Percentiles rank a stretch among this genome's conserved stretches.
phyloP scores from a whole-genome alignment of 2,888 invertebrate species.

The Resseliella maxima region DNA sequence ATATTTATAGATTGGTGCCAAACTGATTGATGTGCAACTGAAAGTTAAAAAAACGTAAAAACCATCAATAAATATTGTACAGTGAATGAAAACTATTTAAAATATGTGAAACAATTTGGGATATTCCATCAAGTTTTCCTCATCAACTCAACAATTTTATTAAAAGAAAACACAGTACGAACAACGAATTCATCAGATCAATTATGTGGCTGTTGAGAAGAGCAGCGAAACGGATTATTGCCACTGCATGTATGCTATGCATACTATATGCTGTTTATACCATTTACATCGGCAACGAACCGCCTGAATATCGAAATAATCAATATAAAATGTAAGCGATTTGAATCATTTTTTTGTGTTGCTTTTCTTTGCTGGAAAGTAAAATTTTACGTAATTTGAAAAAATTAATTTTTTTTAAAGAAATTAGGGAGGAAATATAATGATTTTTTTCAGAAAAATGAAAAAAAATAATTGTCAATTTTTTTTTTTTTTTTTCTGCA shows the following conservation, averaged over 20 bases:
- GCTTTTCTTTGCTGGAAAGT: too few species aligned
- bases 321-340: constrained; percentile 63
- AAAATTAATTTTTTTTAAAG: constrained; percentile 52
- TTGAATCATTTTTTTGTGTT: background rate
- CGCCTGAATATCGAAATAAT: constrained; percentile 61
- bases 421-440: too few species aligned
- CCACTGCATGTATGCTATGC: constrained; percentile 58
- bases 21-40: too few species aligned
- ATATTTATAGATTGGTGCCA: too few species aligned
- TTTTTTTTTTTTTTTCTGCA: constrained; percentile 60
- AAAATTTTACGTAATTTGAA: too few species aligned
- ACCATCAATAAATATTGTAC: too few species aligned
- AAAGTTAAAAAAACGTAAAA: too few species aligned
- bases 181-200: background rate
- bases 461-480: constrained; percentile 19
- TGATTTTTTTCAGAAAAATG: background rate
- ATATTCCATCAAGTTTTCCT: too few species aligned
- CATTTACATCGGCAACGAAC: constrained; percentile 56
- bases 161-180: background rate
- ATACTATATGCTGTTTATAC: constrained; percentile 58
- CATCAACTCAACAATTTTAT: too few species aligned
- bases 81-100: too few species aligned
- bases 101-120: too few species aligned
- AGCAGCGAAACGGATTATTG: constrained; percentile 55
- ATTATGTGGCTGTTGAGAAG: constrained; percentile 34